Evolutionary conservation across 37 sponge, comb jelly and placozoan species (phyloP), one percentile per base, ranked within the genome.

Genomic region (Eunapius fragilis): DNA sequence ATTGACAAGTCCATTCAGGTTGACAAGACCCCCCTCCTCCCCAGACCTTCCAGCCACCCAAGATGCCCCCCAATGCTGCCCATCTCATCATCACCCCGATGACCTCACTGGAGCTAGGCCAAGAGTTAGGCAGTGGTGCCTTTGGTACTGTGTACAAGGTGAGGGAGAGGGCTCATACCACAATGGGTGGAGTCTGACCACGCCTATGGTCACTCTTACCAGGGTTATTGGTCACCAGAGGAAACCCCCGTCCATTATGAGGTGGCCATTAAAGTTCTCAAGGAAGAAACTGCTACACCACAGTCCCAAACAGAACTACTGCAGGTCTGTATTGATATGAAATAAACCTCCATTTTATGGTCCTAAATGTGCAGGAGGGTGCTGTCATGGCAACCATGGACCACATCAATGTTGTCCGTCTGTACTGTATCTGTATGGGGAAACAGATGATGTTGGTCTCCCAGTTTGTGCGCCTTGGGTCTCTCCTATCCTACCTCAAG

Each of bases 261-360:
- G 3, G 97, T 96, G 10, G 97, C 97, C 41, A 87, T 96, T 75
- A 96, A 96, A 71, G 95, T 96, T 22, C 87, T 96, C 76, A 96
- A 96, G 22, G 92, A 91, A 19, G 70, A 41, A 26, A 85, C 90
- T 38, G 84, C 84, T 68, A 68, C 82, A 22, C 33, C 83, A 12
- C 87, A 86, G 32, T 87, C 89, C 69, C 87, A 76, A 27, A 87
- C 79, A 31, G 97, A 96, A 68, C 82, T 96, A 73, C 80, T 96
- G 25, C 93, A 95, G 79, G 90, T 89, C 37, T 58, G 22, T 11
- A 17, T 11, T 17, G 22, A n/a, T n/a, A n/a, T n/a, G n/a, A n/a
- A n/a, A n/a, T 58, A 17, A 2, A 17, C 22, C 31, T 31, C 5
- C 2, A 3, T 11, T 25, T 32, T 79, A 37, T 4, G 0, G 38